Percentiles rank a stretch among this genome's conserved stretches.
These are phyloP conservation scores for Neopelma chrysocephalum DNA, from an alignment of 2,797 vertebrate species.

Conservation along the genomic window DNA sequence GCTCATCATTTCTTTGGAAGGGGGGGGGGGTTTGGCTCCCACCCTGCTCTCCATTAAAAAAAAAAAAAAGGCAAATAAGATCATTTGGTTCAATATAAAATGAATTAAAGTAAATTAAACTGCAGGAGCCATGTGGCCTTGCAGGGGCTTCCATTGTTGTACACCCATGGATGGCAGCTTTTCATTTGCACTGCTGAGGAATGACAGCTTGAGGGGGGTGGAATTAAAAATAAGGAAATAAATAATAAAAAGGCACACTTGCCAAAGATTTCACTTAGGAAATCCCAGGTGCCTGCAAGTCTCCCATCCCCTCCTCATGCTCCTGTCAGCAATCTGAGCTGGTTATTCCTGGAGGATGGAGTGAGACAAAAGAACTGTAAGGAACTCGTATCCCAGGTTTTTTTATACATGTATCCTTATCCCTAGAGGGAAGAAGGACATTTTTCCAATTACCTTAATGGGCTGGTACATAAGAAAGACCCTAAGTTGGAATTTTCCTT, in stretches of 20 bases:
- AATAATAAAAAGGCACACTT: conserved; percentile 52
- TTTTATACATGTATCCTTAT: neutral
- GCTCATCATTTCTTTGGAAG: conserved; percentile 65
- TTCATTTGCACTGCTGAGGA: conserved; percentile 72
- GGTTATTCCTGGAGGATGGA: conserved; percentile 28
- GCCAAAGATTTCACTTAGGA: conserved; percentile 36
- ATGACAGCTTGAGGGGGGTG: conserved; percentile 79
- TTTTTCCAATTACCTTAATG: neutral
- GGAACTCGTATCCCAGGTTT: neutral
- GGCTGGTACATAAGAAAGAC: neutral
- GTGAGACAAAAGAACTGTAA: neutral
- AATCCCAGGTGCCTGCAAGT: conserved; percentile 55
- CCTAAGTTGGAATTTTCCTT: neutral
- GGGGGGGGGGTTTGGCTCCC: conserved; percentile 58
- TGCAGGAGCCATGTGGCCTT: conserved; percentile 76
- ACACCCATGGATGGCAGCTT: conserved; percentile 47
- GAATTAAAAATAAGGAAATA: conserved; percentile 67
- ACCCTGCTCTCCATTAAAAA: conserved; percentile 73
- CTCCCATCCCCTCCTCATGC: conserved; percentile 43
- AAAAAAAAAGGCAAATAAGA: conserved; percentile 71
- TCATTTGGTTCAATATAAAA: conserved; percentile 81
- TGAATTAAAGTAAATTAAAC: conserved; percentile 81
- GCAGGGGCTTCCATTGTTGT: conserved; percentile 71
- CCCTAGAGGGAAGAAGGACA: neutral
- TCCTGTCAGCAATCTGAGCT: conserved; percentile 31